Conservation (phyloP, 2,888 invertebrate species). For the Dendrolimus pini region DNA sequence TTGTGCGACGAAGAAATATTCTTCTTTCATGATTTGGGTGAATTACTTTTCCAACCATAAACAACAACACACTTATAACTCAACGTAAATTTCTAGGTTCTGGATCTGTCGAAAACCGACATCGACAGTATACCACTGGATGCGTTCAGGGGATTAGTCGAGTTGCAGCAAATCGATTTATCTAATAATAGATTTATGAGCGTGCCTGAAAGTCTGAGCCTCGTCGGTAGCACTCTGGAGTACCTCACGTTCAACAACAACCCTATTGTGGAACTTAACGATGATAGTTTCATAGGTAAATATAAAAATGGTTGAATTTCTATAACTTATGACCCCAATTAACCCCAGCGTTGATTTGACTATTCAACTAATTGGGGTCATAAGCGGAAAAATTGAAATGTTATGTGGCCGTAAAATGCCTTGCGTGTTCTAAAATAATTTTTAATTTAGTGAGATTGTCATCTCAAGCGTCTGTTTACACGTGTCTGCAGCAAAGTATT, state of each 20-base stretch:
- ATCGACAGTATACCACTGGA: constrained; percentile 73
- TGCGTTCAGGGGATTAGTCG: constrained; percentile 64
- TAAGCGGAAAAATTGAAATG: too few species aligned
- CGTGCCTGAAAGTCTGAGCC: constrained; percentile 75
- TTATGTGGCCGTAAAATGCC: too few species aligned
- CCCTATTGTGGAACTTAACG: constrained; percentile 73
- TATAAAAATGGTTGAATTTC: constrained; percentile 1
- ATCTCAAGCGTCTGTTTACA: too few species aligned
- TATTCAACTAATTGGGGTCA: too few species aligned
- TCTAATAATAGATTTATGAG: constrained; percentile 77
- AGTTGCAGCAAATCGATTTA: constrained; percentile 75
- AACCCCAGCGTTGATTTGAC: too few species aligned
- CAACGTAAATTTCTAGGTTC: constrained; percentile 44
- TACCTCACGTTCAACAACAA: constrained; percentile 79
- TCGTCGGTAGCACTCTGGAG: constrained; percentile 72
- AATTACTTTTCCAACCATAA: too few species aligned
- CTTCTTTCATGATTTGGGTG: too few species aligned
- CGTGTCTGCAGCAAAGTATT: too few species aligned
- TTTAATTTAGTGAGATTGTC: background rate
- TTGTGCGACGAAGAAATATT: too few species aligned
- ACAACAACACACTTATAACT: too few species aligned
- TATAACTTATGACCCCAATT: too few species aligned
- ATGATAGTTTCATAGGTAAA: constrained; percentile 78
- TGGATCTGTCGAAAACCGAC: constrained; percentile 77
- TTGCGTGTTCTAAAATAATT: too few species aligned